These are phyloP conservation scores for Holothuria leucospilota DNA, from an alignment of 53 echinoderm and acorn worm genomes.

Conservation along the genomic window DNA sequence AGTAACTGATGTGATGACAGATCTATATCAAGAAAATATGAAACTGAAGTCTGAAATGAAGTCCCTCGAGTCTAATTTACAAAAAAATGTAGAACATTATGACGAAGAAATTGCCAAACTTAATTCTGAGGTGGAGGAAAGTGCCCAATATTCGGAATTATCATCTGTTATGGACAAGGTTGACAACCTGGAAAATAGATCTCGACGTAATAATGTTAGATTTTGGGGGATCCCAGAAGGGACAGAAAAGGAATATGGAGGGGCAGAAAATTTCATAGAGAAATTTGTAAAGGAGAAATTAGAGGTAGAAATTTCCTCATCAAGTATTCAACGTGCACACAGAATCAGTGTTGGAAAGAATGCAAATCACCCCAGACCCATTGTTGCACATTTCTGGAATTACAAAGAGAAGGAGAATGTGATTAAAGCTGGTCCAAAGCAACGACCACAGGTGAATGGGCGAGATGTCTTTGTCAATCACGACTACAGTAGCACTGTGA, in stretches of 20 bases:
- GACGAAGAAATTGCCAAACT: neutral
- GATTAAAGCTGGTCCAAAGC: neutral
- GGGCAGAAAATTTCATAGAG: neutral
- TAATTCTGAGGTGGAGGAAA: neutral
- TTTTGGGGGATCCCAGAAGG: constrained; percentile 1
- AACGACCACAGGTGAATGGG: neutral
- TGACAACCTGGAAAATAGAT: neutral
- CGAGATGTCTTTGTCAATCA: constrained; percentile 4
- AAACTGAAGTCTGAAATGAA: neutral
- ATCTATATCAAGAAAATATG: neutral
- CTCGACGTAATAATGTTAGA: neutral
- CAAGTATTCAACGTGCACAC: neutral
- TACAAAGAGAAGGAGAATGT: constrained; percentile 10
- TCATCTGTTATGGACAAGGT: neutral
- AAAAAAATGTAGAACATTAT: neutral
- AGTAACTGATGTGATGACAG: neutral
- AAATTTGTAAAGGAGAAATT: neutral
- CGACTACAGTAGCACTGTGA: neutral
- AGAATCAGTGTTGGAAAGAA: neutral
- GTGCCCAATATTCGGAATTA: neutral
- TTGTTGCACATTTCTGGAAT: neutral
- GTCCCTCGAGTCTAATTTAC: neutral
- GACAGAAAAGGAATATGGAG: neutral
- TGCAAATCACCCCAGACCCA: constrained; percentile 4
- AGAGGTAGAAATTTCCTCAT: neutral